These are phyloP conservation scores for Agelaius tricolor DNA, from an alignment of 2,113 vertebrate genomes.

Conservation along the genomic window DNA sequence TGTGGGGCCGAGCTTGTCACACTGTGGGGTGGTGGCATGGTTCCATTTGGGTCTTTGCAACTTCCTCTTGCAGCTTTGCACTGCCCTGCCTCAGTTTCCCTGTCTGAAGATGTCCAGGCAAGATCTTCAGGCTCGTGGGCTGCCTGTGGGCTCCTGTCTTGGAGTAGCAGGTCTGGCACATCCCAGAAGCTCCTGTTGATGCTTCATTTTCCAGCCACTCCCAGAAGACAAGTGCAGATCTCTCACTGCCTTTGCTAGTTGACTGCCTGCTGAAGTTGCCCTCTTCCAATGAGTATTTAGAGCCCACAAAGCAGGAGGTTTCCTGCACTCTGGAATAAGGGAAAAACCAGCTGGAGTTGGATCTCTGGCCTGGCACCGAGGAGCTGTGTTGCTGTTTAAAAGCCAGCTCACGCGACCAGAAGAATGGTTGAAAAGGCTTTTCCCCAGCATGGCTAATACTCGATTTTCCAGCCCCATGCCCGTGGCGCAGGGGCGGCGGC, in stretches of 20 bases:
- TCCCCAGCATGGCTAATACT: rapidly evolving
- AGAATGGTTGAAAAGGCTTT: neutral
- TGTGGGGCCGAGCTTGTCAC: rapidly evolving
- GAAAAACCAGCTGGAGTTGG: neutral
- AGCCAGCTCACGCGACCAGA: neutral
- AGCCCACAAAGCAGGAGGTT: neutral
- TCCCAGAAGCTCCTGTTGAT: neutral
- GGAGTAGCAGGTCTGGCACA: neutral
- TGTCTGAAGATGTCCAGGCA: neutral
- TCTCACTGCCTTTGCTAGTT: neutral
- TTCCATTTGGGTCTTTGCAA: neutral
- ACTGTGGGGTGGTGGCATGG: rapidly evolving
- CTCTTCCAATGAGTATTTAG: neutral
- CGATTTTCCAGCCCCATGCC: neutral
- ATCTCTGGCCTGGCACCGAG: neutral
- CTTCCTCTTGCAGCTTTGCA: neutral
- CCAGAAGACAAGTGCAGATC: neutral
- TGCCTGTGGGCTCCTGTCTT: neutral
- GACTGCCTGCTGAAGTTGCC: neutral
- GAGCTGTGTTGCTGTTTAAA: neutral
- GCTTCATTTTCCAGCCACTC: neutral
- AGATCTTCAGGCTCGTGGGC: no score
- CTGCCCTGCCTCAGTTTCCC: neutral
- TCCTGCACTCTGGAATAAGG: neutral
- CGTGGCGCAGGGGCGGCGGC: neutral